Evolutionary conservation across 2,797 vertebrate species (phyloP), one percentile per base, ranked within the genome.

Genomic region (Protosalanx chinensis): DNA sequence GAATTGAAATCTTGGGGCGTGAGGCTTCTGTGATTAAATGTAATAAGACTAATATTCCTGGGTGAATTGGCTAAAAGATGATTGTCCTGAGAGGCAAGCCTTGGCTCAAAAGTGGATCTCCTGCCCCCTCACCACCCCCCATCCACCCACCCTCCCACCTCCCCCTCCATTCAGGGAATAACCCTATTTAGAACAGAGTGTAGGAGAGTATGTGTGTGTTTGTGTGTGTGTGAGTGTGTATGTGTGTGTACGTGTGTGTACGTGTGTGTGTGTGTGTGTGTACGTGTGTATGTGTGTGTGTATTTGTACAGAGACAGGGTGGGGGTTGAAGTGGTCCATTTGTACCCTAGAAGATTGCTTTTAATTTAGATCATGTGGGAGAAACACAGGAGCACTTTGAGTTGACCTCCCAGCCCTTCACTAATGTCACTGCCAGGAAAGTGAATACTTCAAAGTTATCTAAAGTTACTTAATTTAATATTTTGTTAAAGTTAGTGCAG

Each of bases 41-140:
- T 91, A 94, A 92, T 92, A 92, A 91, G 90, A 95, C 93, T 92
- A 94, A 94, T 94, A 95, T 93, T 94, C 93, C 94, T 93, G 76
- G 79, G 93, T 94, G 94, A 81, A 80, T 94, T 93, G 87, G 84
- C 85, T 84, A 87, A 91, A 91, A 90, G 86, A 89, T 81, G 79
- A 82, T 86, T 88, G 86, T 88, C 88, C 87, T 87, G 80, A 84
- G 91, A 93, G 84, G 67, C 72, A 75, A 56, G 18, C 30, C 30
- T 83, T 83, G 85, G 82, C 81, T 81, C 75, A 85, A 79, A 84
- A 80, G 82, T 82, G 65, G 78, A 65, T 78, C 67, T 69, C 77
- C 66, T 37, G 64, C 13, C 57, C 37, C 65, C 56, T 64, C 72
- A 20, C 12, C 68, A 32, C 64, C 41, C 46, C 10, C 41, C 12